A percentile compares a stretch with the other conserved stretches of the same genome.
These are phyloP conservation scores for Poecilobothrus nobilitatus DNA, from an alignment of 2,888 invertebrate genomes.

Conservation along the genomic window DNA sequence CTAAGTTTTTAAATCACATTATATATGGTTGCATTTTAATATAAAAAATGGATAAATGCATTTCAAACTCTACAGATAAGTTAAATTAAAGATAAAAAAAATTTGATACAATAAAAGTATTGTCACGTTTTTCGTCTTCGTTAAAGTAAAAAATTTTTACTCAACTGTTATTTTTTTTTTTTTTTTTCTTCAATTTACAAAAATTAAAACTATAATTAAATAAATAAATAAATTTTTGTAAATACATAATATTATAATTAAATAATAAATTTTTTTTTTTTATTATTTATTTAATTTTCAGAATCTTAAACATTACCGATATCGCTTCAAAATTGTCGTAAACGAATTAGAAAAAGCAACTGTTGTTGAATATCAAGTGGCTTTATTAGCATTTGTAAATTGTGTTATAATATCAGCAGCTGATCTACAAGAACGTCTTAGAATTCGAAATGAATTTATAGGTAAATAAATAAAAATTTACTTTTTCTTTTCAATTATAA, in stretches of 20 bases:
- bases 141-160: too few relatives aligned
- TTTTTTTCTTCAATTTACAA: too few relatives aligned
- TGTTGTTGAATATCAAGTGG: constrained; percentile 81
- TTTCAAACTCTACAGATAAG: too few relatives aligned
- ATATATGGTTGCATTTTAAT: too few relatives aligned
- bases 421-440: constrained; percentile 73
- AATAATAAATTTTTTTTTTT: constrained; percentile 12
- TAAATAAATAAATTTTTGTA: neutral
- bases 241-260: neutral
- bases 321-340: constrained; percentile 81
- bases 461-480: constrained; percentile 52
- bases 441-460: constrained; percentile 89
- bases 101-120: too few relatives aligned
- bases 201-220: too few relatives aligned
- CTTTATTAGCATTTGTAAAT: constrained; percentile 88
- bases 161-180: too few relatives aligned
- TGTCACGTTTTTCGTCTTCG: too few relatives aligned
- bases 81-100: too few relatives aligned
- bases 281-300: constrained; percentile 42
- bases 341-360: constrained; percentile 76
- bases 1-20: too few relatives aligned
- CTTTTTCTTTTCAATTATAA: neutral
- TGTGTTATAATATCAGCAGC: constrained; percentile 89
- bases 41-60: too few relatives aligned
- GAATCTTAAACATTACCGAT: constrained; percentile 79